Evolutionary conservation across 2,797 vertebrate species (phyloP), one percentile per base, ranked within the genome.

Genomic region (Clarias platycephalus): DNA sequence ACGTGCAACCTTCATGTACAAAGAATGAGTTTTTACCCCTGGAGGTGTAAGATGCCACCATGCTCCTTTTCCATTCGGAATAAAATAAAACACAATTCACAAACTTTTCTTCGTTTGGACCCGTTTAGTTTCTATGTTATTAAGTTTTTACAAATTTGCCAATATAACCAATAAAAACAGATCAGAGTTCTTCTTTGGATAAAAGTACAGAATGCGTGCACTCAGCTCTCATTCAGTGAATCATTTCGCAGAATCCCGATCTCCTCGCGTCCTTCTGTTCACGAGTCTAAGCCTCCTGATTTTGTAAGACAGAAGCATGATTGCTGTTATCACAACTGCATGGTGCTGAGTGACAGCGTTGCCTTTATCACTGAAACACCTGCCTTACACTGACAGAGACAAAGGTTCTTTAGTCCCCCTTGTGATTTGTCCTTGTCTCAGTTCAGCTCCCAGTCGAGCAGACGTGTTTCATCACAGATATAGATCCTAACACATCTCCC

Each of bases 391-490:
- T n/a, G 75, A n/a, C 57, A n/a, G 57, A 81, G 49, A 24, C 26
- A 67, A 49, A 77, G 71, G 64, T 72, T 16, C 49, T 76, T 60
- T 67, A n/a, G 57, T 34, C 67, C 71, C 79, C 44, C 71, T 57
- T 20, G 55, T 62, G 84, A 76, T 82, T 82, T 82, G 80, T 77
- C 84, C 71, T 82, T 67, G 53, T 60, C 79, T 22, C 71, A 37
- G 83, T 80, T 84, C 75, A 84, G 75, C 64, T 44, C 40, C 67
- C 20, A 37, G 77, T 49, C 58, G 18, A 49, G 63, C 12, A 81
- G 53, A 85, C 22, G 26, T 85, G 80, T 49, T 75, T 57, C 58
- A 83, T 78, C 24, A 88, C 74, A 66, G 64, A 75, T 75, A 62
- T n/a, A 78, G 22, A 78, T 78, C 75, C 75, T 24, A 58, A 82